phyloP scores from a whole-genome alignment of 1,140 invertebrate genomes.

The Lysiphlebus fabarum region DNA sequence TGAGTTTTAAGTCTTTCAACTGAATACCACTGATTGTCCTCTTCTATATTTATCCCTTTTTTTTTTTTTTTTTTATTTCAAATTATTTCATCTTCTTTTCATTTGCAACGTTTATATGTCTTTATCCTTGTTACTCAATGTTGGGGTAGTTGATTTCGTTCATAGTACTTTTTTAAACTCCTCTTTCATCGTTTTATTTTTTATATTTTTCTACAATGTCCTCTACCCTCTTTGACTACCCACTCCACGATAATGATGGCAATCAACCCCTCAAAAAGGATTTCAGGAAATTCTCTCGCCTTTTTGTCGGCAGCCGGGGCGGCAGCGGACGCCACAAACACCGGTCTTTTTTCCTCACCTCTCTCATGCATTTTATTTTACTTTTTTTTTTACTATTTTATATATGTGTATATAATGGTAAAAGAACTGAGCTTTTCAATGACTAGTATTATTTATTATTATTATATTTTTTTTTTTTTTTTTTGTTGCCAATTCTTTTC shows the following conservation, averaged over 20 bases:
- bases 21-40: conserved; percentile 54
- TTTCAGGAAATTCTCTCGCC: conserved; percentile 58
- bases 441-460: conserved; percentile 15
- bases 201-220: conserved; percentile 16
- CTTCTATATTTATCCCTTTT: conserved; percentile 22
- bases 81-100: neutral
- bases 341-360: conserved; percentile 37
- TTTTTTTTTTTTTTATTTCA: conserved; percentile 12
- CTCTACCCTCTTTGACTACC: conserved; percentile 38
- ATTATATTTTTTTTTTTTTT: conserved; percentile 10
- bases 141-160: conserved; percentile 15
- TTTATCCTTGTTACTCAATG: conserved; percentile 12
- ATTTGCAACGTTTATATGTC: conserved; percentile 13
- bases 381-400: neutral
- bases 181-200: conserved; percentile 20
- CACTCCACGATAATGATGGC: conserved; percentile 57
- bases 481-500: conserved; percentile 12
- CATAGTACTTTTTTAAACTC: conserved; percentile 8
- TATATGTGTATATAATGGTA: neutral
- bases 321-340: conserved; percentile 53
- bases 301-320: conserved; percentile 51
- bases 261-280: conserved; percentile 56
- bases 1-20: neutral
- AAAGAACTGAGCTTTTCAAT: conserved; percentile 19
- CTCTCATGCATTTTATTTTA: conserved; percentile 10